Evolutionary conservation across 2,113 vertebrate species (phyloP), one percentile per base, ranked within the genome.

Genomic region (Tautogolabrus adspersus): DNA sequence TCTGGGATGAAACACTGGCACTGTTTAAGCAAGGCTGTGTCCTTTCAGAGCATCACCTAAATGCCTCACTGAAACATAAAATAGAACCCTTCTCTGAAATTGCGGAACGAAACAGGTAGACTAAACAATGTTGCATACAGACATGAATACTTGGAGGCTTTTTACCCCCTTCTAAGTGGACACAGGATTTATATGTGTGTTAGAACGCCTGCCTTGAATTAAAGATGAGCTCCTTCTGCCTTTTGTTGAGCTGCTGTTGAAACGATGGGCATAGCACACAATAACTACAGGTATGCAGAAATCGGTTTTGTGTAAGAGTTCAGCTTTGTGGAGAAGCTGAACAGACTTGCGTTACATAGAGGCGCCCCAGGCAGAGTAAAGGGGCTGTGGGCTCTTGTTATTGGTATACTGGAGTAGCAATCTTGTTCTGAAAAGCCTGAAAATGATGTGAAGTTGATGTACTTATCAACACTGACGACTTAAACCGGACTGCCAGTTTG

Each of bases 241-340:
- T 83, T 90, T 88, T 90, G 84, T 90, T 66, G 70, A 54, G 52
- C 80, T 55, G 81, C 88, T 92, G 88, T 85, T 79, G 88, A 85
- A 88, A 66, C 74, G 79, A 69, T 54, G 72, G 67, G 37, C 52
- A 73, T 69, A 63, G 76, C 76, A 82, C 75, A 87, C 82, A 88
- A 71, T 77, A 81, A 87, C 69, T 79, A 85, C 87, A 87, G 83
- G 84, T 79, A 77, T 75, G 76, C 61, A 80, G 70, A 86, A 86
- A 85, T 72, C 88, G 85, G 63, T 77, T 77, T 64, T 71, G 64
- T 57, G 66, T 61, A 68, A 79, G 70, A 66, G 64, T 66, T 77
- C 12, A 23, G 62, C 59, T 72, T 75, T 80, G 57, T 79, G 61
- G 30, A 67, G 66, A 49, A 26, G 60, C 56, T 66, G 63, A 88